These are phyloP conservation scores for Dryadula phaetusa DNA, from an alignment of 2,888 invertebrate species.

Conservation along the genomic window DNA sequence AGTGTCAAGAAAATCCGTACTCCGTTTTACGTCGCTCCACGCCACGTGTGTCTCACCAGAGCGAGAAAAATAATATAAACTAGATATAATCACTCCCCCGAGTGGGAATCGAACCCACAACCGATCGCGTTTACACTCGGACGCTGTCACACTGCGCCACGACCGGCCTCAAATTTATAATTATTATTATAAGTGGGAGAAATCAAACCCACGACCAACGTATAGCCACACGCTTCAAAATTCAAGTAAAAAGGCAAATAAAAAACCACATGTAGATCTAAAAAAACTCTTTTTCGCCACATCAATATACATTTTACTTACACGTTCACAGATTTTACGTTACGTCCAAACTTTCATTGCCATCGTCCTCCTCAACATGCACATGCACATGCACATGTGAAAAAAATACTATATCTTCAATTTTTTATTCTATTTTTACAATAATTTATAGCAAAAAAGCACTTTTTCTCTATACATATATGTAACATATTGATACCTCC, in stretches of 20 bases:
- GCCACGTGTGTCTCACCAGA: too few relatives aligned
- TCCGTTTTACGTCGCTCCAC: too few relatives aligned
- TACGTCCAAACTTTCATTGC: background rate
- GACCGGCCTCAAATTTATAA: too few relatives aligned
- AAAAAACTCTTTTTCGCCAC: constrained; percentile 46
- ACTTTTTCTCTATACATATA: too few relatives aligned
- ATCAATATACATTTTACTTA: constrained; percentile 41
- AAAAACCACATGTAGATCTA: constrained; percentile 42
- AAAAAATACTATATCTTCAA: background rate
- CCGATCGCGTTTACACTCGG: too few relatives aligned
- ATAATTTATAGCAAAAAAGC: background rate
- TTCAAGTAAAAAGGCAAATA: background rate
- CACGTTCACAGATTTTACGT: constrained; percentile 14
- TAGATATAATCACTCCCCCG: too few relatives aligned
- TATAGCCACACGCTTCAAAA: background rate
- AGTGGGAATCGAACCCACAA: too few relatives aligned
- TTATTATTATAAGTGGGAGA: too few relatives aligned
- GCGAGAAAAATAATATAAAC: too few relatives aligned
- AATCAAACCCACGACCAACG: background rate
- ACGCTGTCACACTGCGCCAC: too few relatives aligned
- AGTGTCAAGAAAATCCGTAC: too few relatives aligned
- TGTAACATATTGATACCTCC: too few relatives aligned
- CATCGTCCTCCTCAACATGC: background rate
- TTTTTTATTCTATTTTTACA: background rate
- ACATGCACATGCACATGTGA: constrained; percentile 21